Percentiles rank a stretch among this genome's conserved stretches.
These are phyloP conservation scores for Okapia johnstoni DNA, from an alignment of 2,113 vertebrate species.

Conservation along the genomic window DNA sequence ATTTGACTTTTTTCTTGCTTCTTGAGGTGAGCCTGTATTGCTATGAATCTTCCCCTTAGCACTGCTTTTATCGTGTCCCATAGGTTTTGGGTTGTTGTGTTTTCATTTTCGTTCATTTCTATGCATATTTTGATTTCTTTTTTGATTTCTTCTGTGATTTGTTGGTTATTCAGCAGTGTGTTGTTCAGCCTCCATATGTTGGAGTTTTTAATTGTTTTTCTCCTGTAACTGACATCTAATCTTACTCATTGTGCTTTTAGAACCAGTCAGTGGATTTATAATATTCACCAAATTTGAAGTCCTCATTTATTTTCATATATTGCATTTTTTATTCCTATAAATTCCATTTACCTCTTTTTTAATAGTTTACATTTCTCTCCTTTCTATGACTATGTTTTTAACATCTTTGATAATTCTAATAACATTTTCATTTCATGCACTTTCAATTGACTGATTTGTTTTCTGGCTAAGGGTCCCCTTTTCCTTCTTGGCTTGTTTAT, in stretches of 20 bases:
- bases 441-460: background rate
- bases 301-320: background rate
- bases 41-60: no score
- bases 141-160: no score
- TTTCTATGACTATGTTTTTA: background rate
- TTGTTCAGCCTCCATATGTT: no score
- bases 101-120: no score
- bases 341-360: background rate
- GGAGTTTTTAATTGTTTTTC: no score
- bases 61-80: no score
- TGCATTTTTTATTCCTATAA: background rate
- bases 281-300: background rate
- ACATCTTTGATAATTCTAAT: background rate
- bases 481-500: background rate
- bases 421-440: background rate
- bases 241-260: background rate
- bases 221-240: no score
- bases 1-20: no score
- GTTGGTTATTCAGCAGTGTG: no score
- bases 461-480: background rate
- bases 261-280: background rate
- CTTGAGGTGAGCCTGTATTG: no score
- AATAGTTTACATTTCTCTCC: background rate
- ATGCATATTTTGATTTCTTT: no score
- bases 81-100: no score